These are phyloP conservation scores for Chelmon rostratus DNA, from an alignment of 2,797 vertebrate species.

Conservation along the genomic window DNA sequence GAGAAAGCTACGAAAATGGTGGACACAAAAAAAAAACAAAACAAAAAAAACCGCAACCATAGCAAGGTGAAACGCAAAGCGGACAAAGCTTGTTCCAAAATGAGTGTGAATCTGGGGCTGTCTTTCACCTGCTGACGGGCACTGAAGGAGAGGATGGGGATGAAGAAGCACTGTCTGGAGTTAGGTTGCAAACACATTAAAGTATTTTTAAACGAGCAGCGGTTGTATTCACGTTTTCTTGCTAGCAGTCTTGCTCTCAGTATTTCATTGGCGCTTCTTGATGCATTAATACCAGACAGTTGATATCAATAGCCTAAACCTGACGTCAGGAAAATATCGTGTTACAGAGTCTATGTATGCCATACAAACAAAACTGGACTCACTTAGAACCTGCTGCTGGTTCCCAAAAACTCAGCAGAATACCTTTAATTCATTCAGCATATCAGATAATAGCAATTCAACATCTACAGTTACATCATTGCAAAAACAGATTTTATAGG, in stretches of 20 bases:
- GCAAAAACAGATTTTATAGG: neutral
- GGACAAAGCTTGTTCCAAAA: too few species aligned
- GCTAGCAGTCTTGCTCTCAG: too few species aligned
- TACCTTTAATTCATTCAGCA: neutral
- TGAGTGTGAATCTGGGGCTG: too few species aligned
- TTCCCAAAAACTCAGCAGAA: neutral
- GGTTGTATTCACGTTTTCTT: neutral
- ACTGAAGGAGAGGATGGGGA: too few species aligned
- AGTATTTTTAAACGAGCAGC: neutral
- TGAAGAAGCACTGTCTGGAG: too few species aligned
- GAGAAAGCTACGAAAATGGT: too few species aligned
- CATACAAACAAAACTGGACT: neutral
- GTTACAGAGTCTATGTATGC: neutral
- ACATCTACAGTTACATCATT: neutral
- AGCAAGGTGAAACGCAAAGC: too few species aligned
- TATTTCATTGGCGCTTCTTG: neutral
- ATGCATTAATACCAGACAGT: neutral
- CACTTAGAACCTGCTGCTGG: neutral
- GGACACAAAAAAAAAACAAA: too few species aligned
- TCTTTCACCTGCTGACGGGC: too few species aligned
- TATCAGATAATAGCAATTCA: neutral
- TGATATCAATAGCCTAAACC: neutral
- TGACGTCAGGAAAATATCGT: neutral
- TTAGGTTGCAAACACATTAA: too few species aligned
- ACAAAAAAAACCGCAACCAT: too few species aligned